phyloP scores from a whole-genome alignment of 2,888 invertebrate species.

The Octonoba sinensis region DNA sequence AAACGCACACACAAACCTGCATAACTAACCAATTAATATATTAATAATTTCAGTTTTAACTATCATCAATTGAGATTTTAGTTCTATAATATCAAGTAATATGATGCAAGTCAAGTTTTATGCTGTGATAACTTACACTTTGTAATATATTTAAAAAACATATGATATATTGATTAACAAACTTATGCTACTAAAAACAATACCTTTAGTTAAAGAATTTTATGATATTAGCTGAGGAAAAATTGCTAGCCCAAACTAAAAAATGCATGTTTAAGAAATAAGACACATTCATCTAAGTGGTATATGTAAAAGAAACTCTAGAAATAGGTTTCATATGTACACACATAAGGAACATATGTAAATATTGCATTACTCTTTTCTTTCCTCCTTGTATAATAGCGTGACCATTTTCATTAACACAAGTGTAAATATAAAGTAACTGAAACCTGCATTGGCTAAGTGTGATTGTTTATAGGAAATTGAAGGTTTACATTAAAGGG shows the following conservation, averaged over 20 bases:
- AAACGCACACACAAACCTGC: no score
- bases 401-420: slow-evolving; percentile 45
- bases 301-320: slow-evolving; percentile 29
- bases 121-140: slow-evolving; percentile 9
- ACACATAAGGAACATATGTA: slow-evolving; percentile 23
- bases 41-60: no score
- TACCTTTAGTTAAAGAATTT: no score
- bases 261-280: slow-evolving; percentile 38
- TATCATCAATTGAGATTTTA: neutral
- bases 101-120: neutral
- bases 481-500: slow-evolving; percentile 60
- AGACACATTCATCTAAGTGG: slow-evolving; percentile 29
- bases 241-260: slow-evolving; percentile 8
- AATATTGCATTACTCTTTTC: slow-evolving; percentile 56
- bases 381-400: slow-evolving; percentile 59
- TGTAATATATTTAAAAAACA: neutral
- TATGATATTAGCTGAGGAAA: neutral
- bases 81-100: neutral
- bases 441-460: slow-evolving; percentile 54
- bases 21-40: no score
- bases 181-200: neutral
- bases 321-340: neutral
- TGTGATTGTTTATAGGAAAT: slow-evolving; percentile 63
- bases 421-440: slow-evolving; percentile 57
- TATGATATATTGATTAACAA: slow-evolving; percentile 1